A percentile compares a stretch with the other conserved stretches of the same genome.
phyloP scores from a whole-genome alignment of 2,113 vertebrate species.

The Podarcis raffonei region DNA sequence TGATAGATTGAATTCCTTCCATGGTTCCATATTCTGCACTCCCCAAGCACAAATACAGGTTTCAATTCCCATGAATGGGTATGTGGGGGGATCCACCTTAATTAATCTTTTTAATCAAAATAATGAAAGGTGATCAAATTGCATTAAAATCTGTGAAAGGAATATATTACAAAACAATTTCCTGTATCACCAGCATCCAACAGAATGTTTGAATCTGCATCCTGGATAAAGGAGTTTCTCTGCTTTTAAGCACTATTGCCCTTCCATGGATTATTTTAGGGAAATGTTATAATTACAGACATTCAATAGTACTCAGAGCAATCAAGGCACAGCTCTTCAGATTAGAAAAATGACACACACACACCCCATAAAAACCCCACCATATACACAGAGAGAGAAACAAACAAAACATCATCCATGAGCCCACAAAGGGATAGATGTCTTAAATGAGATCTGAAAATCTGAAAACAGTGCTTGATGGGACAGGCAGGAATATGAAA shows the following conservation, averaged over 20 bases:
- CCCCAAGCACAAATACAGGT: too few species aligned
- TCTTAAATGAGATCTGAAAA: slow-evolving; percentile 56
- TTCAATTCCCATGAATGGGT: too few species aligned
- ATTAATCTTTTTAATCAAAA: background rate
- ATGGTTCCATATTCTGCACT: too few species aligned
- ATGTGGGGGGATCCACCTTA: too few species aligned
- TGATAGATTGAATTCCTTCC: too few species aligned
- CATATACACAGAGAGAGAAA: too few species aligned
- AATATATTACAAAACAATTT: slow-evolving; percentile 33
- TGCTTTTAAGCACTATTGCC: slow-evolving; percentile 43
- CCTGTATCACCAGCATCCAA: background rate
- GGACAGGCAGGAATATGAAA: slow-evolving; percentile 58
- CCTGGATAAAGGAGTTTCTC: slow-evolving; percentile 44
- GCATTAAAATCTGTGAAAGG: background rate
- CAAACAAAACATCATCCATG: too few species aligned
- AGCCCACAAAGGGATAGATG: slow-evolving; percentile 32
- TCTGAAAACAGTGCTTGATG: slow-evolving; percentile 35
- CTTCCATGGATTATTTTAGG: slow-evolving; percentile 53
- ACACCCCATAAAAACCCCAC: slow-evolving; percentile 11
- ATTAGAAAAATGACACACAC: slow-evolving; percentile 45
- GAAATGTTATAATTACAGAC: slow-evolving; percentile 61
- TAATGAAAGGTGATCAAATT: background rate
- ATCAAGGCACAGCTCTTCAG: slow-evolving; percentile 48
- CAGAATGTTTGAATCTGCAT: slow-evolving; percentile 20
- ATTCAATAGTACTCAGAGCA: slow-evolving; percentile 70